These are phyloP conservation scores for Spatulosminthurus flaviceps DNA, from an alignment of 2,888 invertebrate genomes.

Conservation along the genomic window DNA sequence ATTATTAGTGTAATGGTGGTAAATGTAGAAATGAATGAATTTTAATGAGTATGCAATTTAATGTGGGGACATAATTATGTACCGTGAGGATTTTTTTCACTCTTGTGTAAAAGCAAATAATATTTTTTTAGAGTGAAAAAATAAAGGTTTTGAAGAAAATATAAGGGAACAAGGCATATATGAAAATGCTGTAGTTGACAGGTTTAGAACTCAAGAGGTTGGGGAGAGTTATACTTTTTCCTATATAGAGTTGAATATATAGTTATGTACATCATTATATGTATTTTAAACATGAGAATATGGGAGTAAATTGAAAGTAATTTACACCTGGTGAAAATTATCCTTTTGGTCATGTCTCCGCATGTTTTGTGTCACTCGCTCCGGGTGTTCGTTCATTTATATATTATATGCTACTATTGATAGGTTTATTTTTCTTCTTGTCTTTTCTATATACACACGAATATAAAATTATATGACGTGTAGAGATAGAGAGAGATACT, in stretches of 20 bases:
- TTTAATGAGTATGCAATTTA: conserved; percentile 1
- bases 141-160: no score
- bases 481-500: no score
- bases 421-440: not conserved
- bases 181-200: not conserved
- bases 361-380: conserved; percentile 35
- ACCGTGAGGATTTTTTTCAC: no score
- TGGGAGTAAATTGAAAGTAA: conserved; percentile 18
- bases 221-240: not conserved
- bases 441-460: no score
- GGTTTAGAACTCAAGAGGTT: not conserved
- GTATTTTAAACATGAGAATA: not conserved
- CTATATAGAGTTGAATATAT: no score
- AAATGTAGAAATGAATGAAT: conserved; percentile 3
- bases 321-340: conserved; percentile 43
- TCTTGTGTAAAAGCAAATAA: no score
- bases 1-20: not conserved
- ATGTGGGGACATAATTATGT: no score
- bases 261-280: not conserved
- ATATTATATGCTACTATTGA: no score
- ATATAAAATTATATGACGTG: no score
- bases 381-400: conserved; percentile 36
- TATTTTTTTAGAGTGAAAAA: no score
- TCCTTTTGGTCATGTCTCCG: not conserved
- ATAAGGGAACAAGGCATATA: not conserved